Conservation (phyloP, 1,140 invertebrate species). For the Leptinotarsa texana region DNA sequence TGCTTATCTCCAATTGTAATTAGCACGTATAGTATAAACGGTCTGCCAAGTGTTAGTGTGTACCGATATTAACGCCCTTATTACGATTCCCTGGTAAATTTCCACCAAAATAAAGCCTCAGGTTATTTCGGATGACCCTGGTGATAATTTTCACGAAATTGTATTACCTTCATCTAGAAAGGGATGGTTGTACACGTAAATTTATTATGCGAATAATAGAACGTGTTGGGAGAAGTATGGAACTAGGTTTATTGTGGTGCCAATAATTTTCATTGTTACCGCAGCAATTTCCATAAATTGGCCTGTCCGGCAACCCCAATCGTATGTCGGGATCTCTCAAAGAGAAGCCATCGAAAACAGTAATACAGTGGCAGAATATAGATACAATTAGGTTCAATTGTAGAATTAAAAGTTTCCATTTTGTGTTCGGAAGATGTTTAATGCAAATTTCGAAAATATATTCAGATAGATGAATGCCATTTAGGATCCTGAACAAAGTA, state of each 20-base stretch:
- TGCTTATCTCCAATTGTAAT: slow-evolving; percentile 44
- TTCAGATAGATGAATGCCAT: too few relatives aligned
- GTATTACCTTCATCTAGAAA: slow-evolving; percentile 6
- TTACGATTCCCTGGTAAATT: slow-evolving; percentile 22
- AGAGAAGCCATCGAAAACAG: not conserved
- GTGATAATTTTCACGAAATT: slow-evolving; percentile 15
- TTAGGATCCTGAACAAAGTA: too few relatives aligned
- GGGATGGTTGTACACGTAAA: slow-evolving; percentile 4
- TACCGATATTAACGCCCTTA: slow-evolving; percentile 33
- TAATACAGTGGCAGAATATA: not conserved
- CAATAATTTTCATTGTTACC: slow-evolving; percentile 17
- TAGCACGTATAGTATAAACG: slow-evolving; percentile 42
- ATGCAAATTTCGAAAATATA: too few relatives aligned
- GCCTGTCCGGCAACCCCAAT: not conserved
- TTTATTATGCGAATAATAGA: slow-evolving; percentile 15
- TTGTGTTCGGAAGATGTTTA: too few relatives aligned
- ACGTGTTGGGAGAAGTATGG: slow-evolving; percentile 2
- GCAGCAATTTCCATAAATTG: slow-evolving; percentile 19
- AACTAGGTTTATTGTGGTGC: slow-evolving; percentile 20
- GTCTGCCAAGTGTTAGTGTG: slow-evolving; percentile 32
- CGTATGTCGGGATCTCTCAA: not conserved
- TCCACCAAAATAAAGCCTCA: slow-evolving; percentile 17
- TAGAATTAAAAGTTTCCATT: too few relatives aligned
- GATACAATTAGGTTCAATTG: too few relatives aligned
- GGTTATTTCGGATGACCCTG: slow-evolving; percentile 22